phyloP scores from a whole-genome alignment of 2,113 vertebrate genomes.

The Vidua macroura region DNA sequence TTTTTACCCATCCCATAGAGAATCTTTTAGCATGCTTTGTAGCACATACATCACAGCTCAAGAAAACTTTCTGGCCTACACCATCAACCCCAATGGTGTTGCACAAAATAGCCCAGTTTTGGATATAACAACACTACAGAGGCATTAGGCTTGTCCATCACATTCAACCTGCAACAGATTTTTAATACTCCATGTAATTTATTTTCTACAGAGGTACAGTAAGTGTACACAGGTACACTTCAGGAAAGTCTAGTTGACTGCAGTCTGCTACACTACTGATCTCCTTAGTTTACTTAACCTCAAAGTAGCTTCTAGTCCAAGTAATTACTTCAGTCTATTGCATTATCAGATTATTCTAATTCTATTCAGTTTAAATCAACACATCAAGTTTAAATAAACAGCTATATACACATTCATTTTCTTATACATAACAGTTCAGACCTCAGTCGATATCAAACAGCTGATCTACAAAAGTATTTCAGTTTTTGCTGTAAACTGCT shows the following conservation, averaged over 20 bases:
- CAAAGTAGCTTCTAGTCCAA: neutral
- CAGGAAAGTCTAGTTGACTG: neutral
- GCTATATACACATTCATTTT: neutral
- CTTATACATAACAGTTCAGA: neutral
- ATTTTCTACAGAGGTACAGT: neutral
- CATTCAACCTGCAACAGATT: neutral
- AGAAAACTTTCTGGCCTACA: neutral
- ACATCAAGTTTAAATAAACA: neutral
- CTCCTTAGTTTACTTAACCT: neutral
- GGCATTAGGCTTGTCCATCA: neutral
- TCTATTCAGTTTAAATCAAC: neutral
- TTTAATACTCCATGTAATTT: neutral
- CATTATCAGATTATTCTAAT: neutral
- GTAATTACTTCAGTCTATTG: neutral
- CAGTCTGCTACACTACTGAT: neutral
- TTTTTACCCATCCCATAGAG: neutral
- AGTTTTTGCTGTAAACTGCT: neutral
- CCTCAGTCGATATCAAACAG: neutral
- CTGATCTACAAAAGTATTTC: neutral
- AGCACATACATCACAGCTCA: neutral
- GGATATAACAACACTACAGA: neutral
- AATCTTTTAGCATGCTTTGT: neutral
- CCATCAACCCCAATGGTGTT: neutral
- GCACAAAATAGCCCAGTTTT: neutral
- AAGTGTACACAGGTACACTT: neutral